Evolutionary conservation across 2,113 vertebrate genomes (phyloP).

Genomic region (Caranx melampygus): DNA sequence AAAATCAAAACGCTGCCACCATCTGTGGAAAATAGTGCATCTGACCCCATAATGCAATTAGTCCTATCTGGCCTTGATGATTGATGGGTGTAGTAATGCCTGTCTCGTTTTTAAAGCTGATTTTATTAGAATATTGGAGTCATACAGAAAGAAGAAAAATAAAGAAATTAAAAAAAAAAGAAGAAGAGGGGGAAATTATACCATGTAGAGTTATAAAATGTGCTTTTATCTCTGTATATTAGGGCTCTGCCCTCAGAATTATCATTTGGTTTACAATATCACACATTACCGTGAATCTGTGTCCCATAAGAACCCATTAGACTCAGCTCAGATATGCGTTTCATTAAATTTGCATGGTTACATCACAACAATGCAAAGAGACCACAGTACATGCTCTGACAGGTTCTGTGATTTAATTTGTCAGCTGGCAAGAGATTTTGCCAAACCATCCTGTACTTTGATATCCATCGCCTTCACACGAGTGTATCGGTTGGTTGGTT

Average conservation of each 20-base stretch:
- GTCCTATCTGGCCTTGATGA: conserved; percentile 38
- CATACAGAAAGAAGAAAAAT: neutral
- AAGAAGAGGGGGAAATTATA: neutral
- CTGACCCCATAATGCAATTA: conserved; percentile 47
- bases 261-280: conserved; percentile 5
- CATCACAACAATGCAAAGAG: conserved; percentile 16
- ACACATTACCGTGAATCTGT: conserved; percentile 8
- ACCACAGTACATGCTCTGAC: neutral
- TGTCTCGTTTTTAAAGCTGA: conserved; percentile 18
- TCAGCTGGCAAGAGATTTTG: too few relatives aligned
- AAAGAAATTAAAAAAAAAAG: neutral
- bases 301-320: neutral
- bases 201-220: neutral
- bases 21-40: conserved; percentile 21
- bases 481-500: neutral
- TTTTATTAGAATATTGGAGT: conserved; percentile 3
- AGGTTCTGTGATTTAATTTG: neutral
- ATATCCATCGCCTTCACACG: too few relatives aligned
- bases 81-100: conserved; percentile 41
- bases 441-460: too few relatives aligned
- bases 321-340: neutral
- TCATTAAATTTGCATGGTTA: conserved; percentile 16
- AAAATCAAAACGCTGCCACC: conserved; percentile 57
- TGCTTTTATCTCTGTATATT: neutral
- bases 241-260: neutral